These are phyloP conservation scores for Pogonocherus hispidulus DNA, from an alignment of 2,888 invertebrate species.

Conservation along the genomic window DNA sequence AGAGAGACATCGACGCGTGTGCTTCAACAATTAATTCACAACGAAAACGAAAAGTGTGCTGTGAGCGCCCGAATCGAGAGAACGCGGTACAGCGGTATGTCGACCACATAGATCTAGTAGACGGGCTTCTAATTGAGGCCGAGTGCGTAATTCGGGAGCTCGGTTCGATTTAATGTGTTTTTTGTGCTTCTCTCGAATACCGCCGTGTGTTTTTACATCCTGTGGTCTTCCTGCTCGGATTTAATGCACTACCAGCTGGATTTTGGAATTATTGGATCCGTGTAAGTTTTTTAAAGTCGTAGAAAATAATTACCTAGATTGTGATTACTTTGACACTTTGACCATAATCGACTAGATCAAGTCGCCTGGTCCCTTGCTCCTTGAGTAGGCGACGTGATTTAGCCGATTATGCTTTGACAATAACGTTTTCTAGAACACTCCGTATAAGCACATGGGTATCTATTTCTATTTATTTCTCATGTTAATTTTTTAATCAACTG, in stretches of 20 bases:
- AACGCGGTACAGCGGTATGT: not conserved
- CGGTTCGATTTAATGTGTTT: constrained; percentile 23
- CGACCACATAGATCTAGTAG: not conserved
- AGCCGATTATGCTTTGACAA: no score
- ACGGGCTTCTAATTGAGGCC: constrained; percentile 7
- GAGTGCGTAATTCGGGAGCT: constrained; percentile 23
- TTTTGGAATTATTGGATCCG: not conserved
- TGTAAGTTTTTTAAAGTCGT: constrained; percentile 12
- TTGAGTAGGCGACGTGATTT: no score
- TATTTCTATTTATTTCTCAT: no score
- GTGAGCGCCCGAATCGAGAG: not conserved
- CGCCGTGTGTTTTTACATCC: not conserved
- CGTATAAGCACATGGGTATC: no score
- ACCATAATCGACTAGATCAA: no score
- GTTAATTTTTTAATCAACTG: no score
- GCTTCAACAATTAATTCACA: not conserved
- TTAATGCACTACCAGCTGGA: not conserved
- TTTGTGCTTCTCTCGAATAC: not conserved
- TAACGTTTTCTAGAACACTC: no score
- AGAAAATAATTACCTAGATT: no score
- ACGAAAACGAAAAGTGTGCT: not conserved
- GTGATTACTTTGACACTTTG: no score
- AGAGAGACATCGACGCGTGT: not conserved
- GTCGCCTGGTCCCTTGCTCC: no score
- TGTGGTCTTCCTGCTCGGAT: not conserved